Percentiles rank a stretch among this genome's conserved stretches.
phyloP scores from a whole-genome alignment of 1,140 invertebrate genomes.

The Ceratitis capitata region DNA sequence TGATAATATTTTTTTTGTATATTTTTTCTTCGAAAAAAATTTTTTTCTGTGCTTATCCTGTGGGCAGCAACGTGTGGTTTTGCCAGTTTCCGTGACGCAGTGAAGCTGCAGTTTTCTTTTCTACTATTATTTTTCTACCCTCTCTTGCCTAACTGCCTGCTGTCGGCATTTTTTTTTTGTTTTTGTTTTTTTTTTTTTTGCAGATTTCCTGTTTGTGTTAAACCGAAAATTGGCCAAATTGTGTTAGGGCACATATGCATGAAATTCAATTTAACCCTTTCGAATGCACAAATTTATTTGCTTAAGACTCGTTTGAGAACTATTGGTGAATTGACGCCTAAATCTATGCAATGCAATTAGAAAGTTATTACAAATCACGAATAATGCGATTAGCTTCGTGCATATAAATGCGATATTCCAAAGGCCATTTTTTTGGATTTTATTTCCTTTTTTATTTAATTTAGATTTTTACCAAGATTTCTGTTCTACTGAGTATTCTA shows the following conservation, averaged over 20 bases:
- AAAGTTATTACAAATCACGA: background rate
- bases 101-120: slow-evolving; percentile 48
- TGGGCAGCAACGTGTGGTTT: background rate
- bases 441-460: too few relatives aligned
- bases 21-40: background rate
- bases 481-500: too few relatives aligned
- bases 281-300: background rate
- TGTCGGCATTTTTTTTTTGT: too few relatives aligned
- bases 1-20: background rate
- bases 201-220: slow-evolving; percentile 45
- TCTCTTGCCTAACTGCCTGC: background rate
- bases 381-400: background rate
- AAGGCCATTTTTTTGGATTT: too few relatives aligned
- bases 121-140: slow-evolving; percentile 45
- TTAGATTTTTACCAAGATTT: too few relatives aligned
- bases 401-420: background rate
- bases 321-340: background rate
- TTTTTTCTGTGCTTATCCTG: background rate
- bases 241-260: slow-evolving; percentile 64
- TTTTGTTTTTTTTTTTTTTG: too few relatives aligned
- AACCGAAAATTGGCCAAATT: slow-evolving; percentile 64
- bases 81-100: slow-evolving; percentile 46
- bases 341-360: background rate
- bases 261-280: slow-evolving; percentile 57
- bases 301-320: background rate